Percentiles rank a stretch among this genome's conserved stretches.
These are phyloP conservation scores for Neelides sp. DNA, from an alignment of 1,140 invertebrate species.

Conservation along the genomic window DNA sequence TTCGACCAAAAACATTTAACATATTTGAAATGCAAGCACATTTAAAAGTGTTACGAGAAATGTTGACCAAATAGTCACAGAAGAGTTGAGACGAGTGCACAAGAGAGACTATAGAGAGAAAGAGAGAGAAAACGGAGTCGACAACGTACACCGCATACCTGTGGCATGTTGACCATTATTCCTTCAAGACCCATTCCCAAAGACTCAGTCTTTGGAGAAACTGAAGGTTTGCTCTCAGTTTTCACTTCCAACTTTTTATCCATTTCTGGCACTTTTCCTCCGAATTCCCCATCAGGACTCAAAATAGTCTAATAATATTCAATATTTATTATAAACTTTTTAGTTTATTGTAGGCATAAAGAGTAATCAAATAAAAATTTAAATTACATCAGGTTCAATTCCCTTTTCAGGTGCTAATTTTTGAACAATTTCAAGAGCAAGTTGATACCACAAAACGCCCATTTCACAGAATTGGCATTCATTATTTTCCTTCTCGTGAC, in stretches of 20 bases:
- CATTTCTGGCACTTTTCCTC: constrained; percentile 27
- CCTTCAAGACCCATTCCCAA: constrained; percentile 68
- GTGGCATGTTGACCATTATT: constrained; percentile 75
- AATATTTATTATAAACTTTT: not conserved
- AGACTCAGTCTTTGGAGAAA: constrained; percentile 41
- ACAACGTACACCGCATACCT: constrained; percentile 52
- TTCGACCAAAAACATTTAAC: too few relatives aligned
- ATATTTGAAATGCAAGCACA: too few relatives aligned
- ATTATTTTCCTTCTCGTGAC: constrained; percentile 42
- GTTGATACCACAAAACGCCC: constrained; percentile 82
- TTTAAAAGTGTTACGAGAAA: not conserved
- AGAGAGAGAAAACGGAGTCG: constrained; percentile 1
- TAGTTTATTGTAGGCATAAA: not conserved
- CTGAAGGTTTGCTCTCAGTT: constrained; percentile 22
- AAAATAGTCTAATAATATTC: constrained; percentile 15
- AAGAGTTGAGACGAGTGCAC: not conserved
- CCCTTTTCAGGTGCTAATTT: constrained; percentile 62
- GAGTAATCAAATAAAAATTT: constrained; percentile 6
- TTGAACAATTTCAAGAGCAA: constrained; percentile 63
- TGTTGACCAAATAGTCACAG: not conserved
- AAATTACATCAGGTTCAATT: constrained; percentile 61
- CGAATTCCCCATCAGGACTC: constrained; percentile 31
- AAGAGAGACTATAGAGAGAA: constrained; percentile 6
- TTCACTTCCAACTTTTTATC: constrained; percentile 24
- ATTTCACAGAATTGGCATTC: constrained; percentile 87